Percentiles rank a stretch among this genome's conserved stretches.
These are phyloP conservation scores for Dasysyrphus albostriatus DNA, from an alignment of 2,888 invertebrate genomes.

Conservation along the genomic window DNA sequence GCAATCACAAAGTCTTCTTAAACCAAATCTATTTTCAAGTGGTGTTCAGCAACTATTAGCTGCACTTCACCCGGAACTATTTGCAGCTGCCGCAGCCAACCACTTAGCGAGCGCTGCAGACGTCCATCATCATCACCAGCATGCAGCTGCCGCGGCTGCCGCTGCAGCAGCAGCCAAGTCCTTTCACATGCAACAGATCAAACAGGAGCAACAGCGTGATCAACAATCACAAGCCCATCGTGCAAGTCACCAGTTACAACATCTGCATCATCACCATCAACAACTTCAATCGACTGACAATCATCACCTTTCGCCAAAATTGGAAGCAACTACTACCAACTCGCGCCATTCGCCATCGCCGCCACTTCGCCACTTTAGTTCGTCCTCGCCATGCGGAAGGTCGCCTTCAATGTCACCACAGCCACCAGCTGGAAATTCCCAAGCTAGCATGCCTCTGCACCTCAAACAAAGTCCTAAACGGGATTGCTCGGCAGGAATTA, in stretches of 20 bases:
- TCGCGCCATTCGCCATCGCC: slow-evolving; percentile 69
- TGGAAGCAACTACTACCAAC: slow-evolving; percentile 65
- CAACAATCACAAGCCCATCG: slow-evolving; percentile 77
- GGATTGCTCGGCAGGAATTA: slow-evolving; percentile 69
- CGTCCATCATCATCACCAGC: slow-evolving; percentile 76
- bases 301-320: slow-evolving; percentile 76
- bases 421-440: slow-evolving; percentile 51
- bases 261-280: slow-evolving; percentile 77
- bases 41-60: slow-evolving; percentile 90
- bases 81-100: slow-evolving; percentile 82
- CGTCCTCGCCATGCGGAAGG: slow-evolving; percentile 66
- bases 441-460: slow-evolving; percentile 61
- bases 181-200: slow-evolving; percentile 81
- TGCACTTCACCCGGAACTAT: slow-evolving; percentile 90
- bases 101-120: slow-evolving; percentile 79
- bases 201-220: slow-evolving; percentile 81
- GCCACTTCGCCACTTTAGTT: slow-evolving; percentile 67
- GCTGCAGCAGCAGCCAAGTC: slow-evolving; percentile 80
- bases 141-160: slow-evolving; percentile 78
- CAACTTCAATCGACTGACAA: slow-evolving; percentile 81
- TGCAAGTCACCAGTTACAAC: slow-evolving; percentile 72
- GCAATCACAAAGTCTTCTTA: slow-evolving; percentile 86
- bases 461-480: slow-evolving; percentile 73
- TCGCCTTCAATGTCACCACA: slow-evolving; percentile 70
- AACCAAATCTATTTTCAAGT: slow-evolving; percentile 90